phyloP scores from a whole-genome alignment of 2,888 invertebrate genomes.

The Drosophila recens region DNA sequence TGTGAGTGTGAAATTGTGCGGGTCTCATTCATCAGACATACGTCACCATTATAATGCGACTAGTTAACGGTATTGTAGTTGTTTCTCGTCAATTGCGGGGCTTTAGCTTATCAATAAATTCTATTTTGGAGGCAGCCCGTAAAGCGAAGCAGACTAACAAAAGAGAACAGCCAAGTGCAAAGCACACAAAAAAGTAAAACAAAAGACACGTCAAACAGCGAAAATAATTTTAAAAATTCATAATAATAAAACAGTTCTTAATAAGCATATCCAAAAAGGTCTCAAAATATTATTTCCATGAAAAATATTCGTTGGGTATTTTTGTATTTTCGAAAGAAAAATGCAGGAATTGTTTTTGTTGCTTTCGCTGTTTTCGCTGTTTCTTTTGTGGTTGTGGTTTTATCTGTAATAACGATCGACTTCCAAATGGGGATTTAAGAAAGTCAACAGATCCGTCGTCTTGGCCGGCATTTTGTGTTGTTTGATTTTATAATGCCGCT shows the following conservation, averaged over 20 bases:
- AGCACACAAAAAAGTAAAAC: conserved; percentile 18
- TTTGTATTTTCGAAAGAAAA: conserved; percentile 19
- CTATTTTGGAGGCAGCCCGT: conserved; percentile 48
- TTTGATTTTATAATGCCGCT: conserved; percentile 41
- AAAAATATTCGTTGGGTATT: conserved; percentile 29
- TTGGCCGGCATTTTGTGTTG: conserved; percentile 66
- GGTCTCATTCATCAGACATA: conserved; percentile 43
- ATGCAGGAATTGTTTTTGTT: conserved; percentile 34
- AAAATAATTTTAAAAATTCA: background rate
- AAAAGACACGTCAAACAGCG: conserved; percentile 14
- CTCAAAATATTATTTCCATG: conserved; percentile 33
- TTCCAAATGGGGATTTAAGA: conserved; percentile 34
- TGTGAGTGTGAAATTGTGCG: conserved; percentile 31
- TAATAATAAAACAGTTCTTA: conserved; percentile 18
- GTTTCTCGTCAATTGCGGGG: conserved; percentile 14
- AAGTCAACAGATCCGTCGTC: conserved; percentile 73
- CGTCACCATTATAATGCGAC: conserved; percentile 66
- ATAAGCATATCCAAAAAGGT: conserved; percentile 31
- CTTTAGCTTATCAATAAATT: conserved; percentile 66
- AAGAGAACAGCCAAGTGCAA: conserved; percentile 26
- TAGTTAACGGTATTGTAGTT: conserved; percentile 43
- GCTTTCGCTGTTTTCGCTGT: conserved; percentile 26
- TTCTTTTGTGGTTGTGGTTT: conserved; percentile 27
- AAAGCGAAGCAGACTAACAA: conserved; percentile 27
- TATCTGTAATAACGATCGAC: conserved; percentile 53